Evolutionary conservation across 2,113 vertebrate genomes (phyloP).

Genomic region (Oncorhynchus mykiss): DNA sequence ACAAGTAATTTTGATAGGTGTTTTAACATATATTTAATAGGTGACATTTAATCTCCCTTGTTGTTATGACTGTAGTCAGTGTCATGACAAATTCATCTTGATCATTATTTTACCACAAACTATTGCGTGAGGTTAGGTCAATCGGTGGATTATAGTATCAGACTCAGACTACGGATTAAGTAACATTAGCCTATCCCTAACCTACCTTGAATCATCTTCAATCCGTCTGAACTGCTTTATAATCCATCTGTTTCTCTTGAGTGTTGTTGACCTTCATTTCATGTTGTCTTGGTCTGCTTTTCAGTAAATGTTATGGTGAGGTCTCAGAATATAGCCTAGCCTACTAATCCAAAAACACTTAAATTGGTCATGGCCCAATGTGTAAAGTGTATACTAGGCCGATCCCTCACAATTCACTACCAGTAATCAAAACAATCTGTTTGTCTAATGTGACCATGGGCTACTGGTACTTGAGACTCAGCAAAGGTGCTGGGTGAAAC

Average conservation of each 20-base stretch:
- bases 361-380: background rate
- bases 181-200: constrained; percentile 30
- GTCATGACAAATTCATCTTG: background rate
- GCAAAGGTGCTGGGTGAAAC: background rate
- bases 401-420: background rate
- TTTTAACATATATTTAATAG: background rate
- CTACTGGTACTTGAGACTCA: too few relatives aligned
- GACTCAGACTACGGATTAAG: constrained; percentile 51
- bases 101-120: background rate
- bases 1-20: background rate
- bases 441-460: too few relatives aligned
- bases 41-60: background rate
- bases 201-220: constrained; percentile 55
- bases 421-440: constrained; percentile 36
- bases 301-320: background rate
- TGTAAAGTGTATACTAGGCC: background rate
- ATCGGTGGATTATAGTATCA: constrained; percentile 11
- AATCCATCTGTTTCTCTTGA: constrained; percentile 56
- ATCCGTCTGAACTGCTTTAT: constrained; percentile 50
- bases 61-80: background rate
- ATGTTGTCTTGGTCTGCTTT: constrained; percentile 30
- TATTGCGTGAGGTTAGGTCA: constrained; percentile 6
- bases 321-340: background rate
- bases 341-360: constrained; percentile 36
- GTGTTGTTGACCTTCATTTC: constrained; percentile 7